These are phyloP conservation scores for Xanthia icteritia DNA, from an alignment of 2,888 invertebrate genomes.

Conservation along the genomic window DNA sequence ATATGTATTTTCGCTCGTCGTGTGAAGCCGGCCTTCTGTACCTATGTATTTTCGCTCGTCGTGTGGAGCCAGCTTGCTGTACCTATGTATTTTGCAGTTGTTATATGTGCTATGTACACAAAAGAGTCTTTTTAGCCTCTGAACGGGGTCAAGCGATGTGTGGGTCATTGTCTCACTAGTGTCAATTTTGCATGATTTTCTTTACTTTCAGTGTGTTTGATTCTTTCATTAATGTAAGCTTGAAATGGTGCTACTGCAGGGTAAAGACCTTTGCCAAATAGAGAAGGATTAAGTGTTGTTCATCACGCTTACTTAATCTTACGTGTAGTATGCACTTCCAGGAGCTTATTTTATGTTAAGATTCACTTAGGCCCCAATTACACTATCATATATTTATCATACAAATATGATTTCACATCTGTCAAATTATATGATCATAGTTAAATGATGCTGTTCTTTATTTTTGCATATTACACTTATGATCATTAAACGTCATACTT, in stretches of 20 bases:
- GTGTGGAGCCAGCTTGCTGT: slow-evolving; percentile 1
- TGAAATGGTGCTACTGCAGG: not conserved
- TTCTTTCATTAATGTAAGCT: slow-evolving; percentile 1
- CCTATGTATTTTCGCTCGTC: not conserved
- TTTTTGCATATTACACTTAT: too few species aligned
- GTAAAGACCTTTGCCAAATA: not conserved
- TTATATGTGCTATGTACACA: slow-evolving; percentile 69
- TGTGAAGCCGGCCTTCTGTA: not conserved
- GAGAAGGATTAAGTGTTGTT: not conserved
- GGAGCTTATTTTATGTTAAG: too few species aligned
- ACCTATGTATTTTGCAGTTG: not conserved
- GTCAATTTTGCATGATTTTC: slow-evolving; percentile 10
- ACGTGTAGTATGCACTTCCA: too few species aligned
- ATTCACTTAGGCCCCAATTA: too few species aligned
- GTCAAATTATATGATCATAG: too few species aligned
- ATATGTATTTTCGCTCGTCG: not conserved
- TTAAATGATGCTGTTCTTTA: too few species aligned
- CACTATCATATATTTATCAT: too few species aligned
- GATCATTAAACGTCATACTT: too few species aligned
- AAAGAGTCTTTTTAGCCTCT: slow-evolving; percentile 55
- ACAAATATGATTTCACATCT: too few species aligned
- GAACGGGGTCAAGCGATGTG: slow-evolving; percentile 52
- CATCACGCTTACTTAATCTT: not conserved
- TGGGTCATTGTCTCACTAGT: slow-evolving; percentile 59
- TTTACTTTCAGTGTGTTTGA: slow-evolving; percentile 28